These are phyloP conservation scores for Amaurobius ferox DNA, from an alignment of 2,888 invertebrate species.

Conservation along the genomic window DNA sequence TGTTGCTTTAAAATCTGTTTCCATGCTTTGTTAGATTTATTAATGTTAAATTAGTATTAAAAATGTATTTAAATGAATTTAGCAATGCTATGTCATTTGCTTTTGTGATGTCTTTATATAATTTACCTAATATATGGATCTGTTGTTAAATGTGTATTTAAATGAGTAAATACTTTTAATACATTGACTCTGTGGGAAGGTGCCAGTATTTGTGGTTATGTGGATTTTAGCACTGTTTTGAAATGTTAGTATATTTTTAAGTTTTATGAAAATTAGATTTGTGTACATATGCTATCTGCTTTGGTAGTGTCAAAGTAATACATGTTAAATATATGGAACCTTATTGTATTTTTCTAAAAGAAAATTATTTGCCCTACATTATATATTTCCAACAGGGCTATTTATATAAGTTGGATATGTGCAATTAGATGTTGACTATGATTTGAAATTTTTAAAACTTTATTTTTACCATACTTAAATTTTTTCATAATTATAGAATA, in stretches of 20 bases:
- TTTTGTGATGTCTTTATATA: no score
- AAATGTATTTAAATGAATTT: no score
- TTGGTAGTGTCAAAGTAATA: not conserved
- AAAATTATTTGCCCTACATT: not conserved
- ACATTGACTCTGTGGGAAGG: not conserved
- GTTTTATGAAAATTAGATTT: not conserved
- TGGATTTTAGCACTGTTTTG: not conserved
- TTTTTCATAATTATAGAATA: no score
- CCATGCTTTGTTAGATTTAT: no score
- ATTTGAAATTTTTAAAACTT: no score
- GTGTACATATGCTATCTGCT: not conserved
- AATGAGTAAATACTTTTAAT: not conserved
- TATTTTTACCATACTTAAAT: no score
- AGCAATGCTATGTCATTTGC: no score
- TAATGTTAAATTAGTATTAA: no score
- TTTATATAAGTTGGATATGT: not conserved
- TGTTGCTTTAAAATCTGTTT: no score
- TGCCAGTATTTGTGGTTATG: constrained; percentile 21
- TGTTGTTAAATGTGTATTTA: no score
- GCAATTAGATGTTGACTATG: not conserved
- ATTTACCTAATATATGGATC: no score
- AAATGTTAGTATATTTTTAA: constrained; percentile 10
- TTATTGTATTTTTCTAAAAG: not conserved
- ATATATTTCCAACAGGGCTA: constrained; percentile 1
- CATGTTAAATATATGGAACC: not conserved